phyloP scores from a whole-genome alignment of 2,888 invertebrate genomes.

The Hipparchia sbordonii region DNA sequence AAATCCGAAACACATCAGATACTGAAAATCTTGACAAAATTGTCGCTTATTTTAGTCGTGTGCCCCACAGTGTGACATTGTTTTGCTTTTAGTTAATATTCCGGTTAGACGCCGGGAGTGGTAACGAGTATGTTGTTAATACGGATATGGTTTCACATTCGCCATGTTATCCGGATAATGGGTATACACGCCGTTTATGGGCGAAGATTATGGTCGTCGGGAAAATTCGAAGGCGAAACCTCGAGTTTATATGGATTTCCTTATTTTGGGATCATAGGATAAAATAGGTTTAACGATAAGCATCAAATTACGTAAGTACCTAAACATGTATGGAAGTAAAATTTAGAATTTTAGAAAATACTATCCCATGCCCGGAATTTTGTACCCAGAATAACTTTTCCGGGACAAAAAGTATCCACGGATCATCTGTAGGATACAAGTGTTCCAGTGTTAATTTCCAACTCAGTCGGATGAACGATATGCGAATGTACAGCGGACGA shows the following conservation, averaged over 20 bases:
- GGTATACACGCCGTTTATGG: conserved; percentile 25
- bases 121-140: conserved; percentile 25
- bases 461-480: no score
- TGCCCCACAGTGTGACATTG: conserved; percentile 56
- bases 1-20: background rate
- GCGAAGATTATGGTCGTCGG: conserved; percentile 16
- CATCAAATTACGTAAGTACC: background rate
- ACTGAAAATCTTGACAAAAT: conserved; percentile 47
- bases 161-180: conserved; percentile 33
- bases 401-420: no score
- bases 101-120: conserved; percentile 40
- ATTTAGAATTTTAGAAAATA: no score
- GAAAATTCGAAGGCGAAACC: conserved; percentile 6
- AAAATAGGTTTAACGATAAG: background rate
- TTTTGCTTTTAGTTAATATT: conserved; percentile 71
- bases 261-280: background rate
- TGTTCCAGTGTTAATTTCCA: no score
- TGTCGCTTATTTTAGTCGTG: conserved; percentile 54
- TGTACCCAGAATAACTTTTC: no score
- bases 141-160: conserved; percentile 32
- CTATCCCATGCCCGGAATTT: no score
- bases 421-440: no score
- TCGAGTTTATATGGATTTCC: conserved; percentile 5
- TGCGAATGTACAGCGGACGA: no score
- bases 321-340: no score